phyloP scores from a whole-genome alignment of 2,797 vertebrate genomes.

The Sebastolobus altivelis region DNA sequence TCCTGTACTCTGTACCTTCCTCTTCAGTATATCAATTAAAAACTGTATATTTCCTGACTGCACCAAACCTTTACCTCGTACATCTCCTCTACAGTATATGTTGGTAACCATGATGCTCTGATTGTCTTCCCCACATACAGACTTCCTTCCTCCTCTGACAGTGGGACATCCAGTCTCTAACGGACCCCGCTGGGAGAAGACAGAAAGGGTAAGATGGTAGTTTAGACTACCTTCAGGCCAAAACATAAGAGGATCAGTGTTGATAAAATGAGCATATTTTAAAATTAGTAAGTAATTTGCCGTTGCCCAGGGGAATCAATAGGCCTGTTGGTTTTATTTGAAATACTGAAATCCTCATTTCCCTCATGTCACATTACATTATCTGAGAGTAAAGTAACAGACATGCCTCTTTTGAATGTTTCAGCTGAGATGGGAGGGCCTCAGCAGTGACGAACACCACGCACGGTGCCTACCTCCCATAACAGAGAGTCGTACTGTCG shows the following conservation, averaged over 20 bases:
- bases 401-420: conserved; percentile 19
- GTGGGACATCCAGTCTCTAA: conserved; percentile 43
- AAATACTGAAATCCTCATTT: conserved; percentile 4
- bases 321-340: not conserved
- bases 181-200: conserved; percentile 46
- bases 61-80: not conserved
- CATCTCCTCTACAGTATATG: not conserved
- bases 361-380: not conserved
- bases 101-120: conserved; percentile 1
- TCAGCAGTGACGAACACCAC: not conserved
- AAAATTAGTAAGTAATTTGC: too few species aligned
- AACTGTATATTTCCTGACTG: not conserved
- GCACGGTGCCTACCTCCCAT: conserved; percentile 33
- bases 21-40: not conserved
- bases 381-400: not conserved
- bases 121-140: conserved; percentile 21
- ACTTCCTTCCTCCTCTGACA: conserved; percentile 75
- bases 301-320: not conserved
- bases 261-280: not conserved
- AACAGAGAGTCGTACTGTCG: not conserved
- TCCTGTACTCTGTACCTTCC: not conserved
- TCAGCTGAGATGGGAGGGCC: conserved; percentile 17
- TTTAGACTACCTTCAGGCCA: not conserved
- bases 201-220: conserved; percentile 69
- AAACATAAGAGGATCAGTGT: not conserved